Percentiles rank a stretch among this genome's conserved stretches.
Evolutionary conservation across 2,113 vertebrate genomes (phyloP).

Genomic region (Ginglymostoma cirratum): DNA sequence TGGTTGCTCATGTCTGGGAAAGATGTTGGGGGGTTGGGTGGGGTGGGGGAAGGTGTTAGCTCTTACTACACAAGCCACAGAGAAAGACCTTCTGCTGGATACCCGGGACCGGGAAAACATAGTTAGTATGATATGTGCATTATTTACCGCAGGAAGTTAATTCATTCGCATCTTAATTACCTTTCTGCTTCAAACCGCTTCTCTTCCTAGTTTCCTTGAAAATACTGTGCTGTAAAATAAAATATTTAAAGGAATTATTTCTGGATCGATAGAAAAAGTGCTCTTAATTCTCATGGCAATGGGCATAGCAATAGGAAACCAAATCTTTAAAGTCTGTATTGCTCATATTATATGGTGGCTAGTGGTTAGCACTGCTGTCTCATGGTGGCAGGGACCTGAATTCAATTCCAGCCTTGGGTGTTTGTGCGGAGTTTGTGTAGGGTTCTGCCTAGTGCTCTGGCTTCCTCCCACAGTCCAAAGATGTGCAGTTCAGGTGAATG

Average conservation of each 20-base stretch:
- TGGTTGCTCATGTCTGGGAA: neutral
- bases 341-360: neutral
- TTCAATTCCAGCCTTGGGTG: too few species aligned
- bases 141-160: too few species aligned
- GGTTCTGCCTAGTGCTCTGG: too few species aligned
- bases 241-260: neutral
- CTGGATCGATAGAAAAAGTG: neutral
- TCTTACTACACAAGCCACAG: neutral
- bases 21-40: too few species aligned
- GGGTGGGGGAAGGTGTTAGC: neutral
- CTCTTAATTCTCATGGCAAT: neutral
- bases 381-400: too few species aligned
- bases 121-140: neutral
- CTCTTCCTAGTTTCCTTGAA: neutral
- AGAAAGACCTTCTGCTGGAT: neutral
- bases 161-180: neutral
- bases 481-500: too few species aligned
- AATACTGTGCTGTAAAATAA: neutral
- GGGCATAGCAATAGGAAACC: neutral
- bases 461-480: too few species aligned
- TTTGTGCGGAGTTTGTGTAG: too few species aligned
- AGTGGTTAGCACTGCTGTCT: too few species aligned
- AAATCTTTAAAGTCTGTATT: neutral
- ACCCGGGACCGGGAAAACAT: neutral
- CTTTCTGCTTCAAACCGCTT: neutral